A percentile compares a stretch with the other conserved stretches of the same genome.
phyloP scores from a whole-genome alignment of 2,113 vertebrate genomes.

The Psilopsiagon aurifrons region DNA sequence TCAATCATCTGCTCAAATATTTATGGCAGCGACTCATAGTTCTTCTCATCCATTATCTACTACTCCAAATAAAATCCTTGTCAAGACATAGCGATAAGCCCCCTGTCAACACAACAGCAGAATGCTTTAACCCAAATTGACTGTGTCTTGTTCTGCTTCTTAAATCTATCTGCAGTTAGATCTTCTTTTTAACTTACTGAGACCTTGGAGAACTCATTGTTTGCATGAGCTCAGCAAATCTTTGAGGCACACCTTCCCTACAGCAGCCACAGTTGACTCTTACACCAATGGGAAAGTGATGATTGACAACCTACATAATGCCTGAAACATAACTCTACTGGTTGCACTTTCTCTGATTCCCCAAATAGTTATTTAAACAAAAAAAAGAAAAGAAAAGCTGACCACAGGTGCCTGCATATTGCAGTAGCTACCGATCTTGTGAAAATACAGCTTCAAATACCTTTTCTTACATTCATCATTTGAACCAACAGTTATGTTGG shows the following conservation, averaged over 20 bases:
- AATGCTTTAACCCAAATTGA: not conserved
- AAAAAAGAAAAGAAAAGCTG: not conserved
- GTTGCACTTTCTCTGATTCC: not conserved
- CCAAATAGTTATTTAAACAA: not conserved
- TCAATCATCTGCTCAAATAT: not conserved
- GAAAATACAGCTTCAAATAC: not conserved
- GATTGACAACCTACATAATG: not conserved
- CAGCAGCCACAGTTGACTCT: not conserved
- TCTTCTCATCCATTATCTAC: not conserved
- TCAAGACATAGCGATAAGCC: not conserved
- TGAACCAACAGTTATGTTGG: not conserved
- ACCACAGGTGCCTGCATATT: not conserved
- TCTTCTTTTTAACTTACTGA: not conserved
- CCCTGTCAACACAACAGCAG: not conserved
- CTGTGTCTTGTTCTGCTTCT: not conserved
- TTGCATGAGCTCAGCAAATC: not conserved
- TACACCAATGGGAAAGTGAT: not conserved
- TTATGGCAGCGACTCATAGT: not conserved
- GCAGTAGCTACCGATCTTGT: not conserved
- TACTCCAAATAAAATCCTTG: not conserved
- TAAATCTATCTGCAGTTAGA: not conserved
- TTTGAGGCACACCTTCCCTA: not conserved
- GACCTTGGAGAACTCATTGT: not conserved
- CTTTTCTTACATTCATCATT: not conserved
- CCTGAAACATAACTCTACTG: not conserved